Conservation (phyloP, 2,797 vertebrate species). For the Odontamblyopus rebecca region DNA sequence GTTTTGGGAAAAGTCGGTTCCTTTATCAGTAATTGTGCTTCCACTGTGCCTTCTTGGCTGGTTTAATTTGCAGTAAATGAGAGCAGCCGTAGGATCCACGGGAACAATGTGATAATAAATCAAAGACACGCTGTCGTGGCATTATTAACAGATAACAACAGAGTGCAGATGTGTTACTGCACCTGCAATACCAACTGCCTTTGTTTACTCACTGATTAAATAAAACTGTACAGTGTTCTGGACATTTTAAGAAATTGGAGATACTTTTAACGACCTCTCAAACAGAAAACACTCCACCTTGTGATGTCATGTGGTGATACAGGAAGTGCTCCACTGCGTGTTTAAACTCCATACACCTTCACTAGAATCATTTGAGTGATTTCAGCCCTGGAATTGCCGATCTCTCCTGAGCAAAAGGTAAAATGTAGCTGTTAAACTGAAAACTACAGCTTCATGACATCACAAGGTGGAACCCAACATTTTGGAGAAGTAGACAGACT, state of each 20-base stretch:
- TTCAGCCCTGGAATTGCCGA: no score
- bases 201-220: background rate
- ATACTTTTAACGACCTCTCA: background rate
- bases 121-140: constrained; percentile 7
- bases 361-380: no score
- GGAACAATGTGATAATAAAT: constrained; percentile 3
- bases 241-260: background rate
- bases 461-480: no score
- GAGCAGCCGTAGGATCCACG: background rate
- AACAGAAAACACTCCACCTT: no score
- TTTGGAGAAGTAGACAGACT: no score
- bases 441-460: no score
- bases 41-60: background rate
- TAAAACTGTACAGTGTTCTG: no score
- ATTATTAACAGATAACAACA: constrained; percentile 7
- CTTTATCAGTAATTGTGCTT: background rate
- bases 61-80: constrained; percentile 4
- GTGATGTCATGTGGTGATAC: no score
- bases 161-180: constrained; percentile 7
- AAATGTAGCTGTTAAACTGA: no score
- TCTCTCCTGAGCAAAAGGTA: no score
- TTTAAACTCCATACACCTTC: no score
- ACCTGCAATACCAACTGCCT: constrained; percentile 5
- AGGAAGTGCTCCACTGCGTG: no score
- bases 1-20: constrained; percentile 5